A percentile compares a stretch with the other conserved stretches of the same genome.
Evolutionary conservation across 2,797 vertebrate genomes (phyloP).

Genomic region (Acrocephalus scirpaceus): DNA sequence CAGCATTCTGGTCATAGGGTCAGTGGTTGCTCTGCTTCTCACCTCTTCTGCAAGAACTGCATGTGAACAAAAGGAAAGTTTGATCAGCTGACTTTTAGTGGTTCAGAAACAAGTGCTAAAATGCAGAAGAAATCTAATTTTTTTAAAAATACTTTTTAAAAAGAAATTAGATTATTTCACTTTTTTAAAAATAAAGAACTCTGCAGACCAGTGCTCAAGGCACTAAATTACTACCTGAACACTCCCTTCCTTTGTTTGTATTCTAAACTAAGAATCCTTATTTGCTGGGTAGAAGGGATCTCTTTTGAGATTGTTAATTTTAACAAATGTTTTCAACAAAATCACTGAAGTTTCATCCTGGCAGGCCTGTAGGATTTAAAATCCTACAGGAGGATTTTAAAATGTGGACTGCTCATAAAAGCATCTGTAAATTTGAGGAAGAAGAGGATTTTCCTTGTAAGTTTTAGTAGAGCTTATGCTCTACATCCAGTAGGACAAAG

Average conservation of each 20-base stretch:
- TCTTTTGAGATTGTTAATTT: slow-evolving; percentile 5
- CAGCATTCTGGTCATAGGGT: not conserved
- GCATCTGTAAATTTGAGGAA: not conserved
- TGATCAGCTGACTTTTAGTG: not conserved
- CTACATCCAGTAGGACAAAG: not conserved
- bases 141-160: not conserved
- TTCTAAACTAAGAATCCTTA: not conserved
- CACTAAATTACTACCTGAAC: not conserved
- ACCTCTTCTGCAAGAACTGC: not conserved
- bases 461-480: not conserved
- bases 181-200: not conserved
- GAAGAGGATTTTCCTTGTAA: not conserved
- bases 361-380: not conserved
- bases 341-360: not conserved
- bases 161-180: not conserved
- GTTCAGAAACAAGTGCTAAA: not conserved
- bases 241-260: not conserved
- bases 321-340: not conserved
- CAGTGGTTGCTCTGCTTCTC: not conserved
- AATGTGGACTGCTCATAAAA: not conserved
- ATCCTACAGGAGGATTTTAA: not conserved
- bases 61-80: not conserved
- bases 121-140: not conserved
- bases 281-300: not conserved
- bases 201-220: not conserved